These are phyloP conservation scores for Chironomus striatipennis DNA, from an alignment of 1,140 invertebrate species.

Conservation along the genomic window DNA sequence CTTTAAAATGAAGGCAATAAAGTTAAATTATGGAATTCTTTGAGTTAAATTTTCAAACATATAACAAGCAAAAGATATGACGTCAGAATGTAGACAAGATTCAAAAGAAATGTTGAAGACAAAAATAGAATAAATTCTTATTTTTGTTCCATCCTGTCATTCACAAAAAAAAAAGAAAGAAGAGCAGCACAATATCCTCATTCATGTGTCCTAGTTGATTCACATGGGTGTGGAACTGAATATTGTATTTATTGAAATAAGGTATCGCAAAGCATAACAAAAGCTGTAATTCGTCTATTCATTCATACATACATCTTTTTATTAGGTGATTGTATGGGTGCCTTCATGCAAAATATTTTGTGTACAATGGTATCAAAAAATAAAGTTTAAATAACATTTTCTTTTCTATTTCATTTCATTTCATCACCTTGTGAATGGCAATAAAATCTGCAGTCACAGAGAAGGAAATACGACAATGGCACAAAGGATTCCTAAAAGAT, in stretches of 20 bases:
- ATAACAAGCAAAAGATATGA: too few relatives aligned
- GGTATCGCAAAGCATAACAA: background rate
- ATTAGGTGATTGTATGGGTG: too few relatives aligned
- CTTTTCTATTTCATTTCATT: constrained; percentile 35
- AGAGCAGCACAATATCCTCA: too few relatives aligned
- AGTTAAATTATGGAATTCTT: too few relatives aligned
- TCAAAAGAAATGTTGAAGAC: background rate
- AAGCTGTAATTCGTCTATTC: background rate
- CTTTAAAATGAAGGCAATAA: too few relatives aligned
- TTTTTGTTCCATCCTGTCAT: background rate
- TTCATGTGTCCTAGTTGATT: background rate
- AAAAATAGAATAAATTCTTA: background rate
- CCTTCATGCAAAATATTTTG: background rate
- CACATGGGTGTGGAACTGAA: background rate
- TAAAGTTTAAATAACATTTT: background rate
- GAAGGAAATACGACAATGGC: constrained; percentile 80
- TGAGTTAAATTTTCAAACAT: too few relatives aligned
- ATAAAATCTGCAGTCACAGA: constrained; percentile 62
- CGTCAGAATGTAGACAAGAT: too few relatives aligned
- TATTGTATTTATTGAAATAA: background rate
- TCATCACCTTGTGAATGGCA: constrained; percentile 28
- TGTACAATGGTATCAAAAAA: background rate
- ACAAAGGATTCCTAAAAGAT: constrained; percentile 91
- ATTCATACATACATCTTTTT: background rate
- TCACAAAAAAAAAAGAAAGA: background rate